These are phyloP conservation scores for Phalera bucephala DNA, from an alignment of 2,888 invertebrate genomes.

Conservation along the genomic window DNA sequence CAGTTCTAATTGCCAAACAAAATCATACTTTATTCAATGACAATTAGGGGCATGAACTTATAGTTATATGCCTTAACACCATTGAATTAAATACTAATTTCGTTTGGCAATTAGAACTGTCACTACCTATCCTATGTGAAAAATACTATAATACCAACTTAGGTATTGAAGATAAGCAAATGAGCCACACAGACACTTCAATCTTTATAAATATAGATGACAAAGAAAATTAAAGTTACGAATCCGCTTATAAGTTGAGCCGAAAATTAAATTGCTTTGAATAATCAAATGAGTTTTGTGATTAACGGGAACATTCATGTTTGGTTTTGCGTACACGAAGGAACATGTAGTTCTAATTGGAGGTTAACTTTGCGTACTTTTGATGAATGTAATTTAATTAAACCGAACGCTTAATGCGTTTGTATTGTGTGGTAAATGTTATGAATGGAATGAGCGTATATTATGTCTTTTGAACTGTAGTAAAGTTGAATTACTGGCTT, in stretches of 20 bases:
- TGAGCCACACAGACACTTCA: not conserved
- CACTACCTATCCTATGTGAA: too few species aligned
- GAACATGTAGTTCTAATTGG: constrained; percentile 43
- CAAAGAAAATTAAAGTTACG: constrained; percentile 47
- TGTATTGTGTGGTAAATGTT: constrained; percentile 6
- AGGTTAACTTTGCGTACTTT: constrained; percentile 44
- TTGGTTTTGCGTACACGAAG: constrained; percentile 40
- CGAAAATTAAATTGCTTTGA: constrained; percentile 48
- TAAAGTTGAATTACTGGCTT: too few species aligned
- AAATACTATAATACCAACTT: too few species aligned
- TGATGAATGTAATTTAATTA: constrained; percentile 25
- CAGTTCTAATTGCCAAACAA: too few species aligned
- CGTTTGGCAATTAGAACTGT: too few species aligned
- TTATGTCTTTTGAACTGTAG: too few species aligned
- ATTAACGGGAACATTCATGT: constrained; percentile 50
- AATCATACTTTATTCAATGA: too few species aligned
- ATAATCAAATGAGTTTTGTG: constrained; percentile 62
- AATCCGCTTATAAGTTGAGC: constrained; percentile 30
- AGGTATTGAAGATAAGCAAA: too few species aligned
- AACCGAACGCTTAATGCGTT: constrained; percentile 1
- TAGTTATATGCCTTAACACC: too few species aligned
- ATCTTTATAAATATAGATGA: constrained; percentile 23
- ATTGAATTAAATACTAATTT: too few species aligned
- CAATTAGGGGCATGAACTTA: too few species aligned
- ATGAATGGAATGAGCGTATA: too few species aligned